Evolutionary conservation across 1,140 invertebrate species (phyloP), one percentile per base, ranked within the genome.

Genomic region (Geopemphigus sp.): DNA sequence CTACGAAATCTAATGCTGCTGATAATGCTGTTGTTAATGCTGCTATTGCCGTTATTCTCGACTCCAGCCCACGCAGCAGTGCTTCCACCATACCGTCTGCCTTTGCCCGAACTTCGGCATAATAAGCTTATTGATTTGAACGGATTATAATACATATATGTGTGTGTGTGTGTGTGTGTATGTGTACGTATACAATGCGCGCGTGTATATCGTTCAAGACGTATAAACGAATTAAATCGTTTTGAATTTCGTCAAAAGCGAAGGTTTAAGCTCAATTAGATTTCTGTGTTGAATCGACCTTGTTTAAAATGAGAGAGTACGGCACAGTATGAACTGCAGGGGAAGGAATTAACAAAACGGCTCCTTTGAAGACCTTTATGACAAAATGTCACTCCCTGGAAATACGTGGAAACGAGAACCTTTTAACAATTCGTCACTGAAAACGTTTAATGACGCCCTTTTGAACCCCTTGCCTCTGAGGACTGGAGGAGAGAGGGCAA

Each of bases 331-430:
- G 73, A 45, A 14, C 56, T 17, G 32, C 14, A 47, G 32, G 32
- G 54, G 24, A 78, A 47, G 22, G 57, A 63, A 78, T 63, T 61
- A 78, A 61, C 74, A 63, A 63, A 78, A 78, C 74, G 56, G 39
- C 57, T 63, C 56, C 74, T 78, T 78, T 78, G 74, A 78, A 78
- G 74, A 78, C 74, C 74, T 78, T 78, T 78, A 78, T 78, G 74
- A 63, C 74, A 78, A 78, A 78, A 78, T 78, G 74, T 78, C 74
- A 78, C 74, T 78, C 57, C 74, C 61, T 78, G 50, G 74, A 63
- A 61, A 63, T 47, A 61, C 74, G 22, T 15, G 53, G 24, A 57
- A 74, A 78, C 22, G 57, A 45, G 45, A 78, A 78, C 74, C 74
- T 78, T 63, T 78, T 78, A 61, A 78, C 61, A 78, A 78, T 63